Base-by-base conservation (phyloP, 2,113 vertebrate genomes). In the Plestiodon gilberti region DNA sequence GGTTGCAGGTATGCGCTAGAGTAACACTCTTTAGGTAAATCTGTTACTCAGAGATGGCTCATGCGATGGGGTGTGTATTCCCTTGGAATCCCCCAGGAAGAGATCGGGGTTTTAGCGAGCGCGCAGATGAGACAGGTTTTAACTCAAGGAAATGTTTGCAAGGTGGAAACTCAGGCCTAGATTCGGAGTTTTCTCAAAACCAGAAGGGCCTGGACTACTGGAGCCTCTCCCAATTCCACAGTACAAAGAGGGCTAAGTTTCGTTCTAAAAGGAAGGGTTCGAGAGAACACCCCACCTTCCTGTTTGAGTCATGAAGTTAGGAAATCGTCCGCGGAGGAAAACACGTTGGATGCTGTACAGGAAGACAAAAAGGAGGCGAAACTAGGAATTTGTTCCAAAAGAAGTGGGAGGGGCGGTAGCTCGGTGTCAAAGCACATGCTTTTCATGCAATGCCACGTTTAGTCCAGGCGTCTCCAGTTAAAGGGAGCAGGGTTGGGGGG, bases 31-130 rank as follows among this genome's bases (percentile, higher is more conserved):
- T 78, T 79, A 94, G 86, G 80, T 69, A 71, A 75, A 33, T 69
- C 81, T 82, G 81, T 90, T 91, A 88, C 75, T 87, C 64, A 82
- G 77, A 1, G 80, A 85, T 33, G 88, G 74, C 64, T 92, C 86
- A 82, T 4, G 0, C 23, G 11, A 2, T 79, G 78, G 55, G 0
- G 30, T 59, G 74, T 61, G 22, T 3, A 1, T 28, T 55, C 65
- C 59, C 64, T 65, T 40, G 17, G 48, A 76, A 67, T 30, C 25
- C 43, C 73, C 33, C 48, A 40, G 35, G 69, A 76, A 84, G 3
- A 69, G 55, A 0, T 17, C 76, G 6, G 77, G 18, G 15, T 78
- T 67, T 79, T 80, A 30, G 23, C 2, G 48, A 83, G 20, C 65
- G 33, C 57, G 70, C 69, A 1, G 82, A 89, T 61, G 81, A 81